phyloP scores from a whole-genome alignment of 2,888 invertebrate genomes.

The Drosophila kokeensis region DNA sequence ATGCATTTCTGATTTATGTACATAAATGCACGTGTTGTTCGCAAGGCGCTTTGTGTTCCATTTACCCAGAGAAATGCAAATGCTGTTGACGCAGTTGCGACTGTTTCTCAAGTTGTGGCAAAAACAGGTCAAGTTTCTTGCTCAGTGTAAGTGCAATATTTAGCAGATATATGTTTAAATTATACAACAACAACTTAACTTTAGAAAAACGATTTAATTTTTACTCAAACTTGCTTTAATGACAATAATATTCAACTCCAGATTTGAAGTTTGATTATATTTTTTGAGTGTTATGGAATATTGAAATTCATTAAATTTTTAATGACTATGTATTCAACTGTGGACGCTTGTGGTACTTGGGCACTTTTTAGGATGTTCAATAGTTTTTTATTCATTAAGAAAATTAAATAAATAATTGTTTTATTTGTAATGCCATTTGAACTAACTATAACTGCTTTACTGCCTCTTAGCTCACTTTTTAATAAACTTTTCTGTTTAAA shows the following conservation, averaged over 20 bases:
- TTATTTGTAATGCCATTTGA: too few species aligned
- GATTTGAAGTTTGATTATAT: not conserved
- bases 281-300: not conserved
- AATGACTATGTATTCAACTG: not conserved
- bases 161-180: not conserved
- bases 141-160: constrained; percentile 21
- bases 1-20: constrained; percentile 56
- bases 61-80: constrained; percentile 71
- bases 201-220: not conserved
- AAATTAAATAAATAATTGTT: not conserved
- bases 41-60: constrained; percentile 57
- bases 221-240: not conserved
- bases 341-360: too few species aligned
- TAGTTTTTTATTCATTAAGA: not conserved
- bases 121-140: constrained; percentile 68
- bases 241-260: not conserved
- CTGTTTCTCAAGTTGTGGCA: constrained; percentile 42
- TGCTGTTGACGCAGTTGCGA: constrained; percentile 47
- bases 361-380: not conserved
- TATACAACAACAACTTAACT: not conserved
- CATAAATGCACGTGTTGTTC: constrained; percentile 34
- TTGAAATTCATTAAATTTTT: not conserved
- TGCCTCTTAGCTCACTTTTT: too few species aligned
- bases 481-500: not conserved
- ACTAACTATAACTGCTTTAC: too few species aligned